Percentiles rank a stretch among this genome's conserved stretches.
These are phyloP conservation scores for Oriolus oriolus DNA, from an alignment of 2,113 vertebrate genomes.

Conservation along the genomic window DNA sequence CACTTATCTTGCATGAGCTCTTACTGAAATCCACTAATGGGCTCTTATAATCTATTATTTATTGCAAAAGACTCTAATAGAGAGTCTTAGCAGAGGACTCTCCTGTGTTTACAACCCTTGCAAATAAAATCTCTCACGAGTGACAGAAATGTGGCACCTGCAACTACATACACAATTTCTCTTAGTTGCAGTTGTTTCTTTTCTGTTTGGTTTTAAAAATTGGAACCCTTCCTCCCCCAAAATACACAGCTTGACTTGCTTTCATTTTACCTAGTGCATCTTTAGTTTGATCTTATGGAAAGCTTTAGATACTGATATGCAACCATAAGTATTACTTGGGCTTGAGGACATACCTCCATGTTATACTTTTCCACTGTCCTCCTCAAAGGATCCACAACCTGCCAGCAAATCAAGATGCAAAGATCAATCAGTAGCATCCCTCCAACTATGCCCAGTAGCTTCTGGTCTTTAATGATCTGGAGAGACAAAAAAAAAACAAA, in stretches of 20 bases:
- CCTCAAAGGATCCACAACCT: conserved; percentile 95
- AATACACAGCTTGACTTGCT: background rate
- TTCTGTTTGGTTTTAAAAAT: background rate
- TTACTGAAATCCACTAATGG: conserved; percentile 68
- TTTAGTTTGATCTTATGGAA: background rate
- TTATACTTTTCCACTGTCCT: conserved; percentile 97
- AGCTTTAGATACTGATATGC: background rate
- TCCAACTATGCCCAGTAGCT: conserved; percentile 95
- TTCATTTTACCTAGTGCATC: background rate
- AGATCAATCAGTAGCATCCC: conserved; percentile 98
- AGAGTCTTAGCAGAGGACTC: conserved; percentile 29
- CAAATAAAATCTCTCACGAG: conserved; percentile 17
- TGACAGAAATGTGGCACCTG: background rate
- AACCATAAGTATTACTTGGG: background rate
- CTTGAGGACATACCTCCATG: conserved; percentile 86
- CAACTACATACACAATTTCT: background rate
- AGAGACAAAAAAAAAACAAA: conserved; percentile 17
- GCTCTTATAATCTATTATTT: conserved; percentile 73
- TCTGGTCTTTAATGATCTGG: conserved; percentile 99
- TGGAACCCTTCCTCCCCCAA: background rate
- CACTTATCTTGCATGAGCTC: conserved; percentile 48
- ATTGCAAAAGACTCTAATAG: conserved; percentile 49
- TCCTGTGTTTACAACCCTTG: conserved; percentile 30
- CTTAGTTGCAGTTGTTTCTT: background rate
- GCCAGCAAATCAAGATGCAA: conserved; percentile 99